Evolutionary conservation across 2,113 vertebrate species (phyloP), one percentile per base, ranked within the genome.

Genomic region (Sterrhoptilus dennistouni): DNA sequence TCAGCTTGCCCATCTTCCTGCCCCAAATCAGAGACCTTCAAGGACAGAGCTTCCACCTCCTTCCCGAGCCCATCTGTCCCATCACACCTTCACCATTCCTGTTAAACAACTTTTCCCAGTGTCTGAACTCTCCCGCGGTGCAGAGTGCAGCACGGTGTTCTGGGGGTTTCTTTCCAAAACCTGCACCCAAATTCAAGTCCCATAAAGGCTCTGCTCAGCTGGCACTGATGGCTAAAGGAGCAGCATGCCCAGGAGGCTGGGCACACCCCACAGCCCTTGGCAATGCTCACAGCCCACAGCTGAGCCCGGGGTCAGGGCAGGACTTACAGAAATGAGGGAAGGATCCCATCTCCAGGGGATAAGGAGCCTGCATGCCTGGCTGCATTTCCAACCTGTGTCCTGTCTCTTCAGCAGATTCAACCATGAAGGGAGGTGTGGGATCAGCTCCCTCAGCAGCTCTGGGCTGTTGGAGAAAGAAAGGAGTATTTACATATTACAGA

Each of bases 281-380:
- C 12, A 21, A 1, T n/a, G 60, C 79, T 20, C 47, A 27, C 72
- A 23, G 15, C n/a, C 44, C 69, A 12, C 29, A 63, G 74, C 50
- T 4, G 59, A 89, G 68, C 64, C 76, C 7, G 1, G 29, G 40
- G 4, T 56, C 64, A 60, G 52, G 53, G 42, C 25, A 36, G 72
- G 15, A 97, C 96, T 97, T 97, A 97, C 96, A 96, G 94, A 96
- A 97, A 49, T 65, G 87, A 63, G 96, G 90, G 66, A 97, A 97
- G 68, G 91, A 72, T 89, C 93, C 91, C 1, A 2, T 78, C 69
- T 90, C 92, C 89, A 91, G 72, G 83, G 93, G 36, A 38, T 90
- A 91, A 16, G 93, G 85, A 90, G 69, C 70, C 69, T 95, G 87
- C 1, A 1, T 89, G 69, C 86, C 83, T 0, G 57, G 92, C 76